Percentiles rank a stretch among this genome's conserved stretches.
phyloP scores from a whole-genome alignment of 2,888 invertebrate species.

The Pelosia muscerda region DNA sequence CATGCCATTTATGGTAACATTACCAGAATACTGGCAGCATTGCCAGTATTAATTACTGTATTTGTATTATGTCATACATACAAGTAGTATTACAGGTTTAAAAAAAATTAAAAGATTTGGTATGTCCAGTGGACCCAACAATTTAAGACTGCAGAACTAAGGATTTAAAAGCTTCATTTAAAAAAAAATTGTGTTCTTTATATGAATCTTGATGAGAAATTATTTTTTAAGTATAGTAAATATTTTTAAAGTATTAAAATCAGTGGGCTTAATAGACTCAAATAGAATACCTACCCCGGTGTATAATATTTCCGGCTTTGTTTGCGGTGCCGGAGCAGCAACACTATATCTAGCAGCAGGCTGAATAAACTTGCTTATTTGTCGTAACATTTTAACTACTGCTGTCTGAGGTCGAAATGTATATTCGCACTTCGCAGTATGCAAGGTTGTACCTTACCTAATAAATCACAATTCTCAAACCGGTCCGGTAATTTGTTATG shows the following conservation, averaged over 20 bases:
- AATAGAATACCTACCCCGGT: slow-evolving; percentile 88
- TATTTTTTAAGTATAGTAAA: background rate
- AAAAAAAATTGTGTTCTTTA: background rate
- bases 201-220: background rate
- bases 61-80: too few relatives aligned
- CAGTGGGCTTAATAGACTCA: background rate
- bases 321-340: slow-evolving; percentile 89
- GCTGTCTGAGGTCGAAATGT: background rate
- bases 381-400: slow-evolving; percentile 54
- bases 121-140: background rate
- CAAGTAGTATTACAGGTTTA: too few relatives aligned
- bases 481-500: too few relatives aligned
- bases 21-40: too few relatives aligned
- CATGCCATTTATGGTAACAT: too few relatives aligned
- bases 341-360: slow-evolving; percentile 77
- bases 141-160: background rate
- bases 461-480: too few relatives aligned
- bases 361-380: slow-evolving; percentile 67
- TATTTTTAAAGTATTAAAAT: too few relatives aligned
- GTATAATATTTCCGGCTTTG: slow-evolving; percentile 91
- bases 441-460: too few relatives aligned
- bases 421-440: background rate
- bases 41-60: background rate
- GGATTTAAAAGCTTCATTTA: too few relatives aligned
- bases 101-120: too few relatives aligned